phyloP scores from a whole-genome alignment of 2,888 invertebrate genomes.

The Nymphalis urticae region DNA sequence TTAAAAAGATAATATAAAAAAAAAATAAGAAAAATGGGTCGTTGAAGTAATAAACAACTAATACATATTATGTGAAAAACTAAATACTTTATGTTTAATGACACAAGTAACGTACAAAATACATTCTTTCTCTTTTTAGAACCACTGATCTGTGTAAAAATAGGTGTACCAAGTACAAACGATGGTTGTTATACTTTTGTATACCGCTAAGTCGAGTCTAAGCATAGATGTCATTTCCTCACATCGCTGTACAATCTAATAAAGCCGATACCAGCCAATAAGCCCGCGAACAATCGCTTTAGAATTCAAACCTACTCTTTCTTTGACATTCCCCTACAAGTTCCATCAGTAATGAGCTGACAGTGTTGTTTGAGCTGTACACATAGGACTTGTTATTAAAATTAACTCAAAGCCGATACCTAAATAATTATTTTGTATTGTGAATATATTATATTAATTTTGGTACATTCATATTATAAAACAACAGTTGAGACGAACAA shows the following conservation, averaged over 20 bases:
- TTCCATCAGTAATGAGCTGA: conserved; percentile 26
- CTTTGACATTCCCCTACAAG: conserved; percentile 12
- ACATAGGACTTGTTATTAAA: conserved; percentile 26
- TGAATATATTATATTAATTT: neutral
- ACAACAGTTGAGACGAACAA: too few species aligned
- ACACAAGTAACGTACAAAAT: too few species aligned
- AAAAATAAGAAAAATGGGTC: too few species aligned
- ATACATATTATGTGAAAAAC: too few species aligned
- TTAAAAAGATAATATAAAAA: too few species aligned
- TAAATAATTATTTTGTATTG: neutral
- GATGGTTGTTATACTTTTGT: too few species aligned
- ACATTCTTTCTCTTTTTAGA: too few species aligned
- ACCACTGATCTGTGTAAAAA: too few species aligned
- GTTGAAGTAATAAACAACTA: too few species aligned
- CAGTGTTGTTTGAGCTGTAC: conserved; percentile 25
- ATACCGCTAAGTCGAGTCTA: neutral
- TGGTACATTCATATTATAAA: neutral
- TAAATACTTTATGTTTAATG: too few species aligned
- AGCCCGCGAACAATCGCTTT: conserved; percentile 31
- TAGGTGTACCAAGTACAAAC: too few species aligned
- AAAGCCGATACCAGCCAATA: conserved; percentile 31
- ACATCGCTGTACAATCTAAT: conserved; percentile 11
- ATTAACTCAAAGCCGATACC: neutral
- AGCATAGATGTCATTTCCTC: conserved; percentile 10
- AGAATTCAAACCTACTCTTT: conserved; percentile 27